Conservation (phyloP, 2,888 invertebrate species). For the Lamproptera curius region DNA sequence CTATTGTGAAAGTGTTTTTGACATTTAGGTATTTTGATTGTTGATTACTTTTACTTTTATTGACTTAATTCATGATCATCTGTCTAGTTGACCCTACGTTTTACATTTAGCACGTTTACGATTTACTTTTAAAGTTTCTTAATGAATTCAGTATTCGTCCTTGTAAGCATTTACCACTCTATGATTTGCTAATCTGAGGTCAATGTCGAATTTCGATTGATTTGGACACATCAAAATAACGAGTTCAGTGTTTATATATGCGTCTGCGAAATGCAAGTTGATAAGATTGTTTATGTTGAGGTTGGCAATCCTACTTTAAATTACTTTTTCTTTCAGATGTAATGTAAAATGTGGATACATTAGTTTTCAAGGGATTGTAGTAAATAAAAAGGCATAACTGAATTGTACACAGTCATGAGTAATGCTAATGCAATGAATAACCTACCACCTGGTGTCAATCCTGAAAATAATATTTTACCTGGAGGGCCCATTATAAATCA, state of each 20-base stretch:
- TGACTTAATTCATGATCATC: constrained; percentile 21
- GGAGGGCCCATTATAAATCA: constrained; percentile 76
- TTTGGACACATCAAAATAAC: constrained; percentile 24
- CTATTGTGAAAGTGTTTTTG: constrained; percentile 37
- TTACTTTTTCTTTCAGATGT: constrained; percentile 46
- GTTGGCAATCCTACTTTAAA: not conserved
- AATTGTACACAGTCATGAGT: constrained; percentile 46
- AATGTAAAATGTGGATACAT: constrained; percentile 41
- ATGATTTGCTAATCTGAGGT: constrained; percentile 25
- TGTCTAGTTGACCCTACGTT: constrained; percentile 19
- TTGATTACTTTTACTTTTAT: constrained; percentile 54
- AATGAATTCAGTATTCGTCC: constrained; percentile 4
- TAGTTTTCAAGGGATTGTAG: constrained; percentile 18
- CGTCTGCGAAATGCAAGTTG: not conserved
- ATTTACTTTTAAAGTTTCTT: constrained; percentile 12
- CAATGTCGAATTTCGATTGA: constrained; percentile 33
- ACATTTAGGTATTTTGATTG: constrained; percentile 50
- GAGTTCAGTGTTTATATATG: constrained; percentile 2
- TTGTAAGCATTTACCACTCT: constrained; percentile 9
- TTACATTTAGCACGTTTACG: not conserved
- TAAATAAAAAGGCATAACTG: constrained; percentile 10
- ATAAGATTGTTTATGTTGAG: too few species aligned
- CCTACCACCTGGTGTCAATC: constrained; percentile 68
- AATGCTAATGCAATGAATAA: constrained; percentile 59
- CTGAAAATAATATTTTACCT: constrained; percentile 73